Evolutionary conservation across 1,140 invertebrate species (phyloP).

Genomic region (Metaphire vulgaris): DNA sequence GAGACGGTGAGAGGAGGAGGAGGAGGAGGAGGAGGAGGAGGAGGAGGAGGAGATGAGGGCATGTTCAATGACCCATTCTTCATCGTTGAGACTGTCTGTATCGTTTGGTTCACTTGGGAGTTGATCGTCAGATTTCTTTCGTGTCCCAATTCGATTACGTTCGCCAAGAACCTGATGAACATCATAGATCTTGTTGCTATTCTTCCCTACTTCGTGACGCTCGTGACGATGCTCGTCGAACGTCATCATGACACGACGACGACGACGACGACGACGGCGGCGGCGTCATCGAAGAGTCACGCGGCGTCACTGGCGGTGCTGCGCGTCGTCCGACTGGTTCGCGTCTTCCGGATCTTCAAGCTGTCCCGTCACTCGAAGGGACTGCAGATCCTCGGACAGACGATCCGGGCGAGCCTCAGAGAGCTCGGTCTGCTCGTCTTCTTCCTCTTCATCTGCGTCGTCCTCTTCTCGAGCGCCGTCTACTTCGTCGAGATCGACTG

Average conservation of each 20-base stretch:
- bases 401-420: constrained; percentile 97
- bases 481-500: constrained; percentile 90
- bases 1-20: too few relatives aligned
- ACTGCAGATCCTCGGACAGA: constrained; percentile 64
- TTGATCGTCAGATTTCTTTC: constrained; percentile 40
- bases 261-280: constrained; percentile 50
- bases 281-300: background rate
- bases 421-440: constrained; percentile 97
- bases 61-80: constrained; percentile 48
- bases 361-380: too few relatives aligned
- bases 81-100: too few relatives aligned
- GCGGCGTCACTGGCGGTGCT: constrained; percentile 47
- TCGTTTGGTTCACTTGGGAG: constrained; percentile 52
- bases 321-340: constrained; percentile 51
- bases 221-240: constrained; percentile 94
- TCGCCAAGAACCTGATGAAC: constrained; percentile 82
- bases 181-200: constrained; percentile 97
- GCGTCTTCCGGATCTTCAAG: too few relatives aligned
- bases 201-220: constrained; percentile 98
- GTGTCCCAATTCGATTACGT: constrained; percentile 50
- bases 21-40: constrained; percentile 31
- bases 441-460: too few relatives aligned
- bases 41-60: constrained; percentile 52
- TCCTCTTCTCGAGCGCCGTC: too few relatives aligned
- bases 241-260: too few relatives aligned